These are phyloP conservation scores for Tryphoninae sp. DNA, from an alignment of 2,888 invertebrate genomes.

Conservation along the genomic window DNA sequence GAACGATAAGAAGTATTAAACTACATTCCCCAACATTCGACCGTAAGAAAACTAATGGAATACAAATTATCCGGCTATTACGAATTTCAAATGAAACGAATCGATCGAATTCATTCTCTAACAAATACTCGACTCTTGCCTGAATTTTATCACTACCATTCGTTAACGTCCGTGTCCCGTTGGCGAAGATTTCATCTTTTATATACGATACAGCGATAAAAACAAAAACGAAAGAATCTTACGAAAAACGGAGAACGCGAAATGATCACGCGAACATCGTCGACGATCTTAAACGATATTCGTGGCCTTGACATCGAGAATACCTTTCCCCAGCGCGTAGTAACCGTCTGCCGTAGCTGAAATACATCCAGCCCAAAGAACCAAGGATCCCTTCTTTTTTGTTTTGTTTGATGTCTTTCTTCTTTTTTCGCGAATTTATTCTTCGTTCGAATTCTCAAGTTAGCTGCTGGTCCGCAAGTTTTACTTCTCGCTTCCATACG, in stretches of 20 bases:
- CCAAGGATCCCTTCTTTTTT: background rate
- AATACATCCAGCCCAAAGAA: background rate
- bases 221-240: background rate
- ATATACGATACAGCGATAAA: background rate
- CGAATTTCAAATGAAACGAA: too few relatives aligned
- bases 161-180: too few relatives aligned
- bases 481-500: background rate
- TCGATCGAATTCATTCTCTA: too few relatives aligned
- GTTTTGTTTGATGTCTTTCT: background rate
- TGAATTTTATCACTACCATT: too few relatives aligned
- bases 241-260: background rate
- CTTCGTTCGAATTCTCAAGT: slow-evolving; percentile 24
- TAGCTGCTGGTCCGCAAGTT: background rate
- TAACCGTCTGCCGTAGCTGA: background rate
- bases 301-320: slow-evolving; percentile 24
- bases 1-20: background rate
- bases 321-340: background rate
- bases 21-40: background rate
- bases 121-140: too few relatives aligned
- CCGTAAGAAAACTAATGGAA: background rate
- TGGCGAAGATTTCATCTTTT: background rate
- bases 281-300: slow-evolving; percentile 12
- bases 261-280: slow-evolving; percentile 26
- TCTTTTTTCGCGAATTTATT: background rate
- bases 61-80: background rate